These are phyloP conservation scores for Meghimatium bilineatum DNA, from an alignment of 2,888 invertebrate species.

Conservation along the genomic window DNA sequence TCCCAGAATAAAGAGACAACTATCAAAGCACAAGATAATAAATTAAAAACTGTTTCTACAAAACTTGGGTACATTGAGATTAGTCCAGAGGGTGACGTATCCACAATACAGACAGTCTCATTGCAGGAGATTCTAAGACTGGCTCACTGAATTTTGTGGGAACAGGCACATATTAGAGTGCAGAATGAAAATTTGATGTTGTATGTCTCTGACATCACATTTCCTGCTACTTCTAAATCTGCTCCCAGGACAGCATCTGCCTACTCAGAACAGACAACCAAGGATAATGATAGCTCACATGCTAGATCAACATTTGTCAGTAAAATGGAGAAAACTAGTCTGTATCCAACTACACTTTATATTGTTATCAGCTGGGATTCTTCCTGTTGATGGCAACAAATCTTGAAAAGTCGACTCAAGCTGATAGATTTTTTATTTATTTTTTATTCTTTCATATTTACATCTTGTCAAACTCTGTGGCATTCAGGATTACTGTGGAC, in stretches of 20 bases:
- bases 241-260: neutral
- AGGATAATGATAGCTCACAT: neutral
- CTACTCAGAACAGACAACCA: neutral
- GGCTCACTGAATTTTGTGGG: neutral
- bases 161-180: neutral
- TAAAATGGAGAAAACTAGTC: neutral
- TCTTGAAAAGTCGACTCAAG: neutral
- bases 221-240: neutral
- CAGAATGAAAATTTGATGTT: neutral
- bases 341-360: slow-evolving; percentile 1
- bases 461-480: no score
- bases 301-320: neutral
- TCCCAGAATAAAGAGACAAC: neutral
- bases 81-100: slow-evolving; percentile 20
- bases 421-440: no score
- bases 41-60: neutral
- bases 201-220: neutral
- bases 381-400: neutral
- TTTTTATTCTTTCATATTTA: no score
- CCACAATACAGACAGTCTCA: slow-evolving; percentile 23
- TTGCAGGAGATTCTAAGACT: slow-evolving; percentile 28
- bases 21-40: neutral
- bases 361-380: slow-evolving; percentile 32
- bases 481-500: no score
- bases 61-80: neutral